Evolutionary conservation across 2,888 invertebrate genomes (phyloP).

Genomic region (Sarcophaga carnaria): DNA sequence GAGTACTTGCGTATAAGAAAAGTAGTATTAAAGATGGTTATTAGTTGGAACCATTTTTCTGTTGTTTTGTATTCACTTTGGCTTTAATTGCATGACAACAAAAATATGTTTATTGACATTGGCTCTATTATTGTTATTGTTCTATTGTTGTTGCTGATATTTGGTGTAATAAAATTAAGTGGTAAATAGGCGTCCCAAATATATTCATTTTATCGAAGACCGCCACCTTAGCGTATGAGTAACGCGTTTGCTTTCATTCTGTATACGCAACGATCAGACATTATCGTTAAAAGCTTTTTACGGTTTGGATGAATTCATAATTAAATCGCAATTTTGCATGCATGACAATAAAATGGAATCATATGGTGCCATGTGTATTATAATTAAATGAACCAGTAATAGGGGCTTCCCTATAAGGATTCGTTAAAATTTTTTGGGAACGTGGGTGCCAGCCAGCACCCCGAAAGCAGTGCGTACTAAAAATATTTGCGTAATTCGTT

Average conservation of each 20-base stretch:
- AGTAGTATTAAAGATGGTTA: slow-evolving; percentile 4
- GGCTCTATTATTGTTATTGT: background rate
- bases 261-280: background rate
- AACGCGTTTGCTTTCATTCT: background rate
- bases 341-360: no score
- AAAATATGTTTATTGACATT: slow-evolving; percentile 51
- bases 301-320: no score
- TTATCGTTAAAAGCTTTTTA: no score
- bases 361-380: no score
- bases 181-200: slow-evolving; percentile 12
- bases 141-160: slow-evolving; percentile 4
- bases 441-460: no score
- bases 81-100: slow-evolving; percentile 45
- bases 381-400: no score
- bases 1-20: slow-evolving; percentile 6
- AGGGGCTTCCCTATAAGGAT: no score
- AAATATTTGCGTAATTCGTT: no score
- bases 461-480: no score
- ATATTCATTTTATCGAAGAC: background rate
- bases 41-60: background rate
- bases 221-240: slow-evolving; percentile 4
- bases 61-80: background rate
- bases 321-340: no score
- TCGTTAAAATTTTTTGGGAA: no score
- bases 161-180: slow-evolving; percentile 9